Percentiles rank a stretch among this genome's conserved stretches.
These are phyloP conservation scores for Neopelma chrysocephalum DNA, from an alignment of 2,797 vertebrate species.

Conservation along the genomic window DNA sequence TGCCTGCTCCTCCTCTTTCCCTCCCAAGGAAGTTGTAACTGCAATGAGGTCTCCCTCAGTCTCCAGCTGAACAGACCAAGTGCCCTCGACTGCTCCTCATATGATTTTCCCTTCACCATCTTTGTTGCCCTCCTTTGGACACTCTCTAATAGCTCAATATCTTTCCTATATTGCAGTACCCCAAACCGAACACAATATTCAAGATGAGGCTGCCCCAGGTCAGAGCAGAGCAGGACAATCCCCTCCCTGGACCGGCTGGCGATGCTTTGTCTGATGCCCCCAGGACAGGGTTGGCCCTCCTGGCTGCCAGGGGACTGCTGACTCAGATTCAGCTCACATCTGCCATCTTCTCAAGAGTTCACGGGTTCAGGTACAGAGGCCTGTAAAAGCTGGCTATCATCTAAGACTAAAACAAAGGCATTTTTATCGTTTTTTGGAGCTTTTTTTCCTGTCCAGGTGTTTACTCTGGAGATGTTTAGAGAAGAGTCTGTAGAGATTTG, in stretches of 20 bases:
- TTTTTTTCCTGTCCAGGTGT: not conserved
- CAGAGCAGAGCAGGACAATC: not conserved
- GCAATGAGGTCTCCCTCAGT: not conserved
- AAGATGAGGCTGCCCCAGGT: not conserved
- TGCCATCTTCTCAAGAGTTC: not conserved
- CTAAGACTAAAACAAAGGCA: not conserved
- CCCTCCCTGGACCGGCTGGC: not conserved
- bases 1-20: not conserved
- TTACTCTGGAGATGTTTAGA: not conserved
- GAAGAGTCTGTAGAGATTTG: not conserved
- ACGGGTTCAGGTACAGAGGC: not conserved
- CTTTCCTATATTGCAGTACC: not conserved
- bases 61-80: not conserved
- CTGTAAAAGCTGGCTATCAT: not conserved
- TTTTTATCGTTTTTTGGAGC: not conserved
- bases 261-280: not conserved
- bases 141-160: not conserved
- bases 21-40: not conserved
- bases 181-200: not conserved
- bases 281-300: not conserved
- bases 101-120: not conserved
- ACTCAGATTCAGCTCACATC: not conserved
- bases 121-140: not conserved
- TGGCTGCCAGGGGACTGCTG: not conserved
- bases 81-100: not conserved